Percentiles rank a stretch among this genome's conserved stretches.
These are phyloP conservation scores for Percopsis transmontana DNA, from an alignment of 2,113 vertebrate genomes.

Conservation along the genomic window DNA sequence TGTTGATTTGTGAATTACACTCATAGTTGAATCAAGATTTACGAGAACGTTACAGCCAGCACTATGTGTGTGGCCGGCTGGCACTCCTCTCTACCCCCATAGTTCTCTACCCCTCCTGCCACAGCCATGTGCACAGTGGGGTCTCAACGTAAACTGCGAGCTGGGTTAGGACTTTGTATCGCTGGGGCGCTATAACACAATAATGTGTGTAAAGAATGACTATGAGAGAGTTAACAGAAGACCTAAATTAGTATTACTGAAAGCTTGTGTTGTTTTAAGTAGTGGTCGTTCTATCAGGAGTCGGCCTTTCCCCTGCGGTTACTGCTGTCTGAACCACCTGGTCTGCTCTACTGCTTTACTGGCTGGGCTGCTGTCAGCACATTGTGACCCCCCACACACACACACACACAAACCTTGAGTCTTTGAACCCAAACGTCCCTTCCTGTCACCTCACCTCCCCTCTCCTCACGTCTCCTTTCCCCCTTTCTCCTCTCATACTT, in stretches of 20 bases:
- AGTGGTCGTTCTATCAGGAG: conserved; percentile 49
- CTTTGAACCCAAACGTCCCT: not conserved
- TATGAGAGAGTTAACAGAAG: conserved; percentile 21
- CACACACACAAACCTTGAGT: conserved; percentile 11
- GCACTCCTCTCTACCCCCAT: no score
- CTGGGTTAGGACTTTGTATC: no score
- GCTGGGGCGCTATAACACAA: no score
- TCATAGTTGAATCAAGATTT: no score
- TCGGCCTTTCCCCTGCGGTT: not conserved
- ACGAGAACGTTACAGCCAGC: no score
- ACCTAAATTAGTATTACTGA: conserved; percentile 28
- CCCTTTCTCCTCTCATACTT: not conserved
- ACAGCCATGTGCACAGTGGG: no score
- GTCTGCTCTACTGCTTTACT: conserved; percentile 33
- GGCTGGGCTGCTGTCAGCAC: conserved; percentile 57
- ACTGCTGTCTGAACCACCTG: conserved; percentile 66
- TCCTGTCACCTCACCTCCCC: not conserved
- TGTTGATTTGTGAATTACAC: no score
- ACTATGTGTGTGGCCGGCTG: no score
- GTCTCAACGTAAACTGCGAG: no score
- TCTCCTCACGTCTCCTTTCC: not conserved
- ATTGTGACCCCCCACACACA: conserved; percentile 44
- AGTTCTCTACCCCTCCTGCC: no score
- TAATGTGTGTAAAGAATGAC: not conserved
- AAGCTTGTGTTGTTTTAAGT: conserved; percentile 30